Evolutionary conservation across 2,113 vertebrate genomes (phyloP).

Genomic region (Varanus salvator): DNA sequence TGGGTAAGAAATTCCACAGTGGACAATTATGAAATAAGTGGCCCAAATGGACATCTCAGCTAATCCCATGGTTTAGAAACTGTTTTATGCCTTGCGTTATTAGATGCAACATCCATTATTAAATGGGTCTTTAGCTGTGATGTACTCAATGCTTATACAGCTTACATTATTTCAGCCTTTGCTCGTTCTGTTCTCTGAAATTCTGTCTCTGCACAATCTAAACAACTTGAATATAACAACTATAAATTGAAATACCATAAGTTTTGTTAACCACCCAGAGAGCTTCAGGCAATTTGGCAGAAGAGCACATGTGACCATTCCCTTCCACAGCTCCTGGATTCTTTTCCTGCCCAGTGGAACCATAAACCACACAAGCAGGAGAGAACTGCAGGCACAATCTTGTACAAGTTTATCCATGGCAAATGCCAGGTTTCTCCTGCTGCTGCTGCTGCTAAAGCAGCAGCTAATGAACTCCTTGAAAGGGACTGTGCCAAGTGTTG

Average conservation of each 20-base stretch:
- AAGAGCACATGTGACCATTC: not conserved
- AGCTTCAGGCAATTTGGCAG: not conserved
- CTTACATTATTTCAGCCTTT: not conserved
- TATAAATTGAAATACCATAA: not conserved
- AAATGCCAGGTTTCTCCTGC: not conserved
- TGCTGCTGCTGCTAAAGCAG: not conserved
- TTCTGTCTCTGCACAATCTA: not conserved
- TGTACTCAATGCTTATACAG: not conserved
- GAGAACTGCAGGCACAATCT: not conserved
- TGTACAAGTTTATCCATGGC: not conserved
- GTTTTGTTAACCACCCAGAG: no score
- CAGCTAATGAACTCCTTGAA: not conserved
- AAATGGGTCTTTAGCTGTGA: constrained; percentile 1
- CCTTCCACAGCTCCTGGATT: not conserved
- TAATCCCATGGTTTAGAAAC: constrained; percentile 14
- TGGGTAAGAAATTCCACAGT: constrained; percentile 8
- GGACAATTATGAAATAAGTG: not conserved
- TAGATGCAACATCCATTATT: constrained; percentile 15
- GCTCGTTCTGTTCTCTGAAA: not conserved
- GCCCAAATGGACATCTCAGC: not conserved
- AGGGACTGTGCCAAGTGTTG: not conserved
- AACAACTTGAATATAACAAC: not conserved
- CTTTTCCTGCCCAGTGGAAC: not conserved
- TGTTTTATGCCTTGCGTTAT: constrained; percentile 1
- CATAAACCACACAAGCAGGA: not conserved